Percentiles rank a stretch among this genome's conserved stretches.
Conservation (phyloP, 2,797 vertebrate genomes). For the Microctenopoma lineatum region DNA sequence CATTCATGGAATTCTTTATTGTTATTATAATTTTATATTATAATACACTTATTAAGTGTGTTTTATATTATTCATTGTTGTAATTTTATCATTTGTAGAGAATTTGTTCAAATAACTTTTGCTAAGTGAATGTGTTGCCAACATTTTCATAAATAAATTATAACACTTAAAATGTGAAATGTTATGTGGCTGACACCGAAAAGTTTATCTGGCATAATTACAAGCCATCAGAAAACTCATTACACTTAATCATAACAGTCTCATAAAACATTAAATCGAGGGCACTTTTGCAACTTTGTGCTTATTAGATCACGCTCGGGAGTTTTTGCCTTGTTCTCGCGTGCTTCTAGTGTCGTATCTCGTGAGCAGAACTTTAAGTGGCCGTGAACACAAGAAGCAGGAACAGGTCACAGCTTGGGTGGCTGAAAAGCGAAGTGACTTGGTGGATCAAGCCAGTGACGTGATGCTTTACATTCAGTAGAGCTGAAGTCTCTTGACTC, state of each 20-base stretch:
- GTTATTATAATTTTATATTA: not conserved
- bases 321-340: slow-evolving; percentile 7
- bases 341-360: slow-evolving; percentile 1
- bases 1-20: not conserved
- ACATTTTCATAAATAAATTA: slow-evolving; percentile 11
- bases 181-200: not conserved
- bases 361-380: slow-evolving; percentile 4
- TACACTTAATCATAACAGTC: not conserved
- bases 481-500: slow-evolving; percentile 66
- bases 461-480: slow-evolving; percentile 64
- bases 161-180: slow-evolving; percentile 9
- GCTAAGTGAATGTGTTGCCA: not conserved
- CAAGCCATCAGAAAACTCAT: slow-evolving; percentile 1
- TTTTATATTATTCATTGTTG: not conserved
- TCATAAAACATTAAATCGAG: slow-evolving; percentile 7
- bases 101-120: slow-evolving; percentile 1
- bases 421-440: slow-evolving; percentile 46
- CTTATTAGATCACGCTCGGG: slow-evolving; percentile 1
- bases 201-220: not conserved
- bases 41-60: not conserved
- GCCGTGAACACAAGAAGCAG: slow-evolving; percentile 12
- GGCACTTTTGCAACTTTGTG: not conserved
- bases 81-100: not conserved
- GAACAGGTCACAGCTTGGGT: slow-evolving; percentile 30
- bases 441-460: slow-evolving; percentile 52